A percentile compares a stretch with the other conserved stretches of the same genome.
These are phyloP conservation scores for Chaetura pelagica DNA, from an alignment of 2,113 vertebrate species.

Conservation along the genomic window DNA sequence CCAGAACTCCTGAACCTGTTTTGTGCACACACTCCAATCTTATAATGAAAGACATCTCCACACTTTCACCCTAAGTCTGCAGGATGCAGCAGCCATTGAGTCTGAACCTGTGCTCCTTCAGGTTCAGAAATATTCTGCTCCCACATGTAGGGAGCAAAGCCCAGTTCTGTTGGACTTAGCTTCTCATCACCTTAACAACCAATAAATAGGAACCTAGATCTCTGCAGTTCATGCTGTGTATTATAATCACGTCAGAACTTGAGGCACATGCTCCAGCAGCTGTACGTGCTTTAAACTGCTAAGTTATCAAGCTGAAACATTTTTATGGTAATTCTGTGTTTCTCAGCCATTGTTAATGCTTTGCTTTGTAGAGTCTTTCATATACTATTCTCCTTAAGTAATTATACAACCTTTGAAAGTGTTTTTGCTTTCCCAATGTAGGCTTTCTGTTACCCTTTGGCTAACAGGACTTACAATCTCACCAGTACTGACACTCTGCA, in stretches of 20 bases:
- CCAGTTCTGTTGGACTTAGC: not conserved
- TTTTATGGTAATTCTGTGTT: not conserved
- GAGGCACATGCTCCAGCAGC: not conserved
- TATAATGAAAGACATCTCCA: not conserved
- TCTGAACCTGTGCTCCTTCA: not conserved
- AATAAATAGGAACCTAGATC: not conserved
- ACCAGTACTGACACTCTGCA: not conserved
- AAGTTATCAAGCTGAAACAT: not conserved
- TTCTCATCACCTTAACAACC: not conserved
- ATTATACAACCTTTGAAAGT: not conserved
- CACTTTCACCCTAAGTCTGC: not conserved
- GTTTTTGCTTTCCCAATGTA: not conserved
- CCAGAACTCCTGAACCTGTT: rapidly evolving
- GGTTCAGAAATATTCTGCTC: not conserved
- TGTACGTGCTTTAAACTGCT: not conserved
- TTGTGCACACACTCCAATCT: not conserved
- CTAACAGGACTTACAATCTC: not conserved
- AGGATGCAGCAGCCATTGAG: not conserved
- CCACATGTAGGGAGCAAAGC: not conserved
- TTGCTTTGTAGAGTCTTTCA: not conserved
- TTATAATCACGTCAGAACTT: not conserved
- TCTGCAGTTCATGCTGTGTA: not conserved
- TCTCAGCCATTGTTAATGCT: not conserved
- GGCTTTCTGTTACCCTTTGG: not conserved
- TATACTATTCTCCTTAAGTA: not conserved